These are phyloP conservation scores for Oreamnos americanus DNA, from an alignment of 2,113 vertebrate genomes.

Conservation along the genomic window DNA sequence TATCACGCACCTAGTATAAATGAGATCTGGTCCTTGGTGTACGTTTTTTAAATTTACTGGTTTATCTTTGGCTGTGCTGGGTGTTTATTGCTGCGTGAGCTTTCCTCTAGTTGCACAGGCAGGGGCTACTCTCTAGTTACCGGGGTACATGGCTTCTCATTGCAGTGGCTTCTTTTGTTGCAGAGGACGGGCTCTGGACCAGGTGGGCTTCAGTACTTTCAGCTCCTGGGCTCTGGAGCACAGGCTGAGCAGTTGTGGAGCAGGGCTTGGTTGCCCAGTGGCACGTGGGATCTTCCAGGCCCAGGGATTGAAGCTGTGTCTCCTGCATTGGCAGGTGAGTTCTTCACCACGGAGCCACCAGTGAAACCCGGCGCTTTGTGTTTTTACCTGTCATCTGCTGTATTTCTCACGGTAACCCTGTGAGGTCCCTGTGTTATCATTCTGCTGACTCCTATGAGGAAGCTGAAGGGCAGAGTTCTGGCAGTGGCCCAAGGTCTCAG, in stretches of 20 bases:
- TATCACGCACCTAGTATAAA: rapidly evolving
- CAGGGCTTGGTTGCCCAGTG: neutral
- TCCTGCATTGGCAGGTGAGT: neutral
- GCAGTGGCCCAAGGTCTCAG: neutral
- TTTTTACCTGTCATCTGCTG: rapidly evolving
- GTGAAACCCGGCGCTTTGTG: neutral
- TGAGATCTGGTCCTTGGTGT: neutral
- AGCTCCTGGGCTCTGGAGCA: neutral
- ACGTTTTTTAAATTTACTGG: neutral
- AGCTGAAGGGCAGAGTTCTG: neutral
- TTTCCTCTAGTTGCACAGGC: neutral
- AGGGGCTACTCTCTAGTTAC: neutral
- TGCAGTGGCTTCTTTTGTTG: neutral
- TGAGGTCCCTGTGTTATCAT: rapidly evolving
- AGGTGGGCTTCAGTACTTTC: neutral
- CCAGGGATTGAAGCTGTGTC: neutral
- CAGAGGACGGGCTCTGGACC: neutral
- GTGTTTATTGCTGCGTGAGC: neutral
- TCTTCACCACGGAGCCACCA: neutral
- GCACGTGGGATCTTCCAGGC: neutral
- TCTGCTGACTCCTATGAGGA: neutral
- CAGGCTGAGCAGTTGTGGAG: neutral
- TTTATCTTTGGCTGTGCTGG: neutral
- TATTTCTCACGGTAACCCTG: neutral
- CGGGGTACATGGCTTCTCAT: rapidly evolving